Percentiles rank a stretch among this genome's conserved stretches.
phyloP scores from a whole-genome alignment of 2,113 vertebrate species.

The Poicephalus gulielmi region DNA sequence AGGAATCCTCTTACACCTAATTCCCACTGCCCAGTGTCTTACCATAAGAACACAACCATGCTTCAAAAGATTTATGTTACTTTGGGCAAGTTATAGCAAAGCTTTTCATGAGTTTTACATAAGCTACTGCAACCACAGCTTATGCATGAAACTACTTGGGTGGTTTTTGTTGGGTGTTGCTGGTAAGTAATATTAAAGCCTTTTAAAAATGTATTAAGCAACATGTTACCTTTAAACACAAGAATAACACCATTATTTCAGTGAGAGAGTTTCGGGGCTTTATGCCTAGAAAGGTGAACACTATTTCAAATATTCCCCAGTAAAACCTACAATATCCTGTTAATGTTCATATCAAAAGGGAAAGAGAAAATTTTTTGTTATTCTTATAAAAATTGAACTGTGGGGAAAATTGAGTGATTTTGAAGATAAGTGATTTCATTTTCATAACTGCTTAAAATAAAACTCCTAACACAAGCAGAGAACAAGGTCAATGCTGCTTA shows the following conservation, averaged over 20 bases:
- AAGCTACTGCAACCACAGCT: not conserved
- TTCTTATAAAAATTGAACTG: not conserved
- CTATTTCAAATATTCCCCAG: not conserved
- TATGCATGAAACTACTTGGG: not conserved
- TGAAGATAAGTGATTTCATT: not conserved
- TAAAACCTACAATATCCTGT: not conserved
- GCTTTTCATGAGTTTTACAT: not conserved
- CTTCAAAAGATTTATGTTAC: not conserved
- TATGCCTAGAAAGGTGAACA: not conserved
- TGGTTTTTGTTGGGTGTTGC: not conserved
- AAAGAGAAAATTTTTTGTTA: not conserved
- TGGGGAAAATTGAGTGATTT: not conserved
- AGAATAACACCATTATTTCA: not conserved
- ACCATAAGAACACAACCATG: not conserved
- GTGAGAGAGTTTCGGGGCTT: not conserved
- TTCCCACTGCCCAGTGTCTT: not conserved
- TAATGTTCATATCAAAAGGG: not conserved
- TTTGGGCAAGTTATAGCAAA: not conserved
- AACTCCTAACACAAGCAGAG: not conserved
- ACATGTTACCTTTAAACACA: not conserved
- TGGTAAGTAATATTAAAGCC: not conserved
- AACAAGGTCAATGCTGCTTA: not conserved
- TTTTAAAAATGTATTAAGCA: not conserved
- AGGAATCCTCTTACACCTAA: not conserved
- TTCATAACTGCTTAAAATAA: not conserved